Evolutionary conservation across 2,888 invertebrate genomes (phyloP).

Genomic region (Eupithecia vulgata): DNA sequence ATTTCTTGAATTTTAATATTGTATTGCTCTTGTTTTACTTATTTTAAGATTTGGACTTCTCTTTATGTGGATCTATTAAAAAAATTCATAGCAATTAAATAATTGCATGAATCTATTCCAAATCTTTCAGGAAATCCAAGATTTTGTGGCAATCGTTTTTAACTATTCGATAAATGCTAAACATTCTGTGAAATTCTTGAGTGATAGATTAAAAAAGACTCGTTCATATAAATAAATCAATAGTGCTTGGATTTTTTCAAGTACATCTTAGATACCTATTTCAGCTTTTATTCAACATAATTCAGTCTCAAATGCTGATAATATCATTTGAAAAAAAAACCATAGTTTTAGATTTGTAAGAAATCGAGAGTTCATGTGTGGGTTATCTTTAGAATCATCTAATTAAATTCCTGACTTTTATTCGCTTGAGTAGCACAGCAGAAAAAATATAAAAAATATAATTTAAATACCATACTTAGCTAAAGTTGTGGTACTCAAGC

Average conservation of each 20-base stretch:
- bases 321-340: not conserved
- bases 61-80: too few species aligned
- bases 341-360: not conserved
- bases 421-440: constrained; percentile 49
- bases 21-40: not conserved
- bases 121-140: too few species aligned
- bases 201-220: not conserved
- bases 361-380: constrained; percentile 33
- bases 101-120: too few species aligned
- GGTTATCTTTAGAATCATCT: constrained; percentile 38
- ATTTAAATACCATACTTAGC: constrained; percentile 14
- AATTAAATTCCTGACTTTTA: constrained; percentile 55
- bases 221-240: not conserved
- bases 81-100: too few species aligned
- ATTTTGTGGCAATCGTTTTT: not conserved
- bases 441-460: not conserved
- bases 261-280: not conserved
- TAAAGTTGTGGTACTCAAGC: constrained; percentile 46
- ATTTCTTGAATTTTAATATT: not conserved
- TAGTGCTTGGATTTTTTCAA: too few species aligned
- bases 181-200: not conserved
- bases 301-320: not conserved
- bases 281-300: not conserved
- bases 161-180: not conserved
- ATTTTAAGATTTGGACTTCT: not conserved